Evolutionary conservation across 2,797 vertebrate genomes (phyloP).

Genomic region (Phataginus tetradactyla): DNA sequence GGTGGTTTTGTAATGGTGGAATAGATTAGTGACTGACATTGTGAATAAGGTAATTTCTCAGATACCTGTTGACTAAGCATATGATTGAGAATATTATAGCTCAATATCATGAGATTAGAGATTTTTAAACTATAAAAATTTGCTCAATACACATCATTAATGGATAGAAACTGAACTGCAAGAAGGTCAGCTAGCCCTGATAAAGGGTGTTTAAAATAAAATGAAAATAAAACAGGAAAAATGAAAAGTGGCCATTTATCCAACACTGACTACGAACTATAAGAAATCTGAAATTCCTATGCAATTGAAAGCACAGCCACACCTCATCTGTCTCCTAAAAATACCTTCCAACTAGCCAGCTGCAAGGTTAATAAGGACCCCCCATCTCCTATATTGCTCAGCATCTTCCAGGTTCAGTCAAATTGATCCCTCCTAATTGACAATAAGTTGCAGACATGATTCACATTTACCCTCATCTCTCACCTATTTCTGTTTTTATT

Average conservation of each 20-base stretch:
- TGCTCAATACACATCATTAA: not conserved
- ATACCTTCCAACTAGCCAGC: not conserved
- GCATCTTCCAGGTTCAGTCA: not conserved
- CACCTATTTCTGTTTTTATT: not conserved
- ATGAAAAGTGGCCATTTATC: not conserved
- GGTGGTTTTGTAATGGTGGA: not conserved
- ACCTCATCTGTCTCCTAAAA: not conserved
- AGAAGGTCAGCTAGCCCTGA: not conserved
- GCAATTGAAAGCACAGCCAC: not conserved
- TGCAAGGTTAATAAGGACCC: not conserved
- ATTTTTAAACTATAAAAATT: not conserved
- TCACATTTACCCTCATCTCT: not conserved
- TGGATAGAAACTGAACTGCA: not conserved
- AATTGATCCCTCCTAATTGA: not conserved
- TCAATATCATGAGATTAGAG: not conserved
- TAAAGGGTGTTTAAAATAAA: not conserved
- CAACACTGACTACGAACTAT: not conserved
- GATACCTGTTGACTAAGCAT: not conserved
- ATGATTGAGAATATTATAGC: not conserved
- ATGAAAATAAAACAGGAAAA: not conserved
- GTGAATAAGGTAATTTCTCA: constrained; percentile 1
- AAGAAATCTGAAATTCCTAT: not conserved
- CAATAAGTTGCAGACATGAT: not conserved
- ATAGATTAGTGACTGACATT: not conserved
- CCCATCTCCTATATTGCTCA: not conserved